phyloP scores from a whole-genome alignment of 2,797 vertebrate genomes.

The Bufotes viridis region DNA sequence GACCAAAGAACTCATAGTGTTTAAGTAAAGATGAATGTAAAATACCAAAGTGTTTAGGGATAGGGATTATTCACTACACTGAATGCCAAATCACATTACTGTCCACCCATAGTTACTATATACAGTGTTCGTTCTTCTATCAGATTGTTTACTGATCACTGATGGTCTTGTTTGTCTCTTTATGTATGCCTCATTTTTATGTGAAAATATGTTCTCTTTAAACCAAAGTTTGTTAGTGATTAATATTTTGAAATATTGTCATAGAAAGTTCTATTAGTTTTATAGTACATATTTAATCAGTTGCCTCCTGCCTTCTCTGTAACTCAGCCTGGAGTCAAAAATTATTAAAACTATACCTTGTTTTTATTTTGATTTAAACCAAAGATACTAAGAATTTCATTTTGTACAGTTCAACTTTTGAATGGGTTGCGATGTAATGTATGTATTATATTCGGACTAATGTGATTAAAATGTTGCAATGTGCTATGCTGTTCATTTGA shows the following conservation, averaged over 20 bases:
- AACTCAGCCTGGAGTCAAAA: conserved; percentile 41
- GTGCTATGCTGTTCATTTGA: background rate
- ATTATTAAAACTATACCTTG: conserved; percentile 45
- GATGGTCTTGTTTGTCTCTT: conserved; percentile 50
- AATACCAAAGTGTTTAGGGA: conserved; percentile 61
- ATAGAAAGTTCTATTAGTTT: conserved; percentile 60
- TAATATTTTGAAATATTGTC: conserved; percentile 59
- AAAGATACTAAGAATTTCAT: conserved; percentile 49
- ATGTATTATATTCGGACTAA: background rate
- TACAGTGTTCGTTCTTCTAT: conserved; percentile 25
- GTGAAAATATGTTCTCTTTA: conserved; percentile 59
- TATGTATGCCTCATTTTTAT: conserved; percentile 49
- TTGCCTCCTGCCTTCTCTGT: conserved; percentile 44
- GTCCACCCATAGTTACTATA: conserved; percentile 34
- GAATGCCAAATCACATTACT: conserved; percentile 47
- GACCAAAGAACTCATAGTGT: conserved; percentile 59
- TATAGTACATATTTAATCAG: conserved; percentile 57
- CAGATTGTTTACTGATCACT: conserved; percentile 55
- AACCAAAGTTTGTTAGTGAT: conserved; percentile 62
- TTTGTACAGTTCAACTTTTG: conserved; percentile 36
- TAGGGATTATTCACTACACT: conserved; percentile 36
- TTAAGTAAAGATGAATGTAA: conserved; percentile 47
- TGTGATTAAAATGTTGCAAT: conserved; percentile 2
- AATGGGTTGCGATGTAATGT: conserved; percentile 22
- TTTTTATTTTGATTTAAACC: conserved; percentile 57